Evolutionary conservation across 2,888 invertebrate species (phyloP), one percentile per base, ranked within the genome.

Genomic region (Clusia tigrina): DNA sequence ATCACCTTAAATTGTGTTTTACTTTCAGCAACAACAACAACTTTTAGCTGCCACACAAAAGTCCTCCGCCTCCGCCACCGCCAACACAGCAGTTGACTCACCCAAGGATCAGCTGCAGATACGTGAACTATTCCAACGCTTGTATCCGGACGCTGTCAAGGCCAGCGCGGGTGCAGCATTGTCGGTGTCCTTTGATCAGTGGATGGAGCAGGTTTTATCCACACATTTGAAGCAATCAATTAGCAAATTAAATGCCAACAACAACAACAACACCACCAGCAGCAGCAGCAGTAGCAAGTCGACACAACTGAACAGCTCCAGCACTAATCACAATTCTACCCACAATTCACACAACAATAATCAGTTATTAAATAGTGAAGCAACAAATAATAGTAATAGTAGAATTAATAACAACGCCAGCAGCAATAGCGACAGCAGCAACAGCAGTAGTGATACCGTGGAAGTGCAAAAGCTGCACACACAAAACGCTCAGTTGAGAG

Each of bases 401-500:
- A 78, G 74, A 74, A 78, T 71, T 74, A 78, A 74, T 76, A 80
- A 72, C 74, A 78, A 76, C 77, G 73, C 71, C 71, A 78, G 69
- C 77, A 73, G 73, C 67, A 70, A 68, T 57, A 74, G 67, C 70
- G 58, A 64, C 52, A 70, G 63, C 54, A 67, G 67, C 67, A 69
- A 65, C 64, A 72, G 70, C 59, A 69, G 63, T 54, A 74, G 62
- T 68, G 68, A 53, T 66, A 69, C 62, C 58, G 66, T 53, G 57
- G 69, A 77, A 69, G 72, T 76, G 69, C 70, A 78, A 52, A 81
- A 87, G 65, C 76, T 82, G 57, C 89, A 90, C 38, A 80, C 86
- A 70, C 87, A 90, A 78, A 90, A 89, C 79, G 86, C 87, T 72
- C 88, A 88, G 70, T 83, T 92, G 70, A 89, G 89, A 74, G 85